Conservation (phyloP, 2,113 vertebrate genomes). For the Octodon degus region DNA sequence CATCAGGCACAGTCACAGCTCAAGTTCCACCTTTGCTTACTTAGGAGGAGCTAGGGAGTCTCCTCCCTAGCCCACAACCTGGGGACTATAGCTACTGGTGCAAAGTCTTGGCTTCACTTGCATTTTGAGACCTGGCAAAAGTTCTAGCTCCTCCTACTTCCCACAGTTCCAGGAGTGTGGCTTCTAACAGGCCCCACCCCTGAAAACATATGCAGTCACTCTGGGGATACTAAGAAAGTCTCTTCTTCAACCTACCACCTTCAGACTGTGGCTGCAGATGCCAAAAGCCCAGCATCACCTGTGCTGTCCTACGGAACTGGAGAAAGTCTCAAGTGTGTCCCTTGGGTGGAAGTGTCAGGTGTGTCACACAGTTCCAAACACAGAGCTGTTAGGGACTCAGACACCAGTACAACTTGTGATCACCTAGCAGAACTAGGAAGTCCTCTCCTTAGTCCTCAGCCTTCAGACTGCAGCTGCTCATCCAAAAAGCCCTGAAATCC, state of each 20-base stretch:
- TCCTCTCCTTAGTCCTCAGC: neutral
- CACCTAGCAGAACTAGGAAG: neutral
- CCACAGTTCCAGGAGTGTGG: neutral
- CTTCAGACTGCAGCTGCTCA: neutral
- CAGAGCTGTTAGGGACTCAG: neutral
- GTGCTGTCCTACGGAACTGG: neutral
- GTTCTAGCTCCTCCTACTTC: neutral
- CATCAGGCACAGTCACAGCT: neutral
- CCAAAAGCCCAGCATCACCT: neutral
- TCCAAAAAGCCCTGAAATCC: neutral
- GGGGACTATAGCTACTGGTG: neutral
- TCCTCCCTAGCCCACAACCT: neutral
- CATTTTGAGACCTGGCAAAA: neutral
- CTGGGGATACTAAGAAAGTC: neutral
- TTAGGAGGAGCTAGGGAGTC: neutral
- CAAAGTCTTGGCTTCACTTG: neutral
- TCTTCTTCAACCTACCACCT: neutral
- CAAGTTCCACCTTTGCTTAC: neutral
- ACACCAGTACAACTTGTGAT: neutral
- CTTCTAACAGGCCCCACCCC: neutral
- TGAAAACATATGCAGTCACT: neutral
- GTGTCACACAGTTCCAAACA: neutral
- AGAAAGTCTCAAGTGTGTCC: neutral
- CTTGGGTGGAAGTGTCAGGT: no score
- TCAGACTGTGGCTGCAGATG: neutral